phyloP scores from a whole-genome alignment of 92 coral and sea anemone species.

The Muricea muricata region DNA sequence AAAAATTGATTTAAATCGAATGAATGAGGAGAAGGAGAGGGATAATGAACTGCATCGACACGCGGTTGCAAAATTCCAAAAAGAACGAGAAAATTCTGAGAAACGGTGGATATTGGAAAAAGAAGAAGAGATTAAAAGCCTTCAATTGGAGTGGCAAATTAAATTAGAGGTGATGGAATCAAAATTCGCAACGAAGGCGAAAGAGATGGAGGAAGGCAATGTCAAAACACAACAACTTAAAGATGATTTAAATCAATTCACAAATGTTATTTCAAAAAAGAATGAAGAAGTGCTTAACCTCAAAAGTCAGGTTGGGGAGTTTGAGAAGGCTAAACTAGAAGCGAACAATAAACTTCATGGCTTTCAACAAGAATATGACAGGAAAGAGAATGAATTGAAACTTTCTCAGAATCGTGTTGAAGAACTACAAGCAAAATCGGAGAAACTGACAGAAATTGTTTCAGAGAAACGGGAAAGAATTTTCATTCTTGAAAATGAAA shows the following conservation, averaged over 20 bases:
- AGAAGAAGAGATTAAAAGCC: neutral
- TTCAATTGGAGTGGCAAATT: neutral
- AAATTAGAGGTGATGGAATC: neutral
- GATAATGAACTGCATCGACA: neutral
- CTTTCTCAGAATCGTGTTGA: neutral
- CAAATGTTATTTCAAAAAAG: neutral
- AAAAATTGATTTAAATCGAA: neutral
- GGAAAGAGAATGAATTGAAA: neutral
- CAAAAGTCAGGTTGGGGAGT: neutral
- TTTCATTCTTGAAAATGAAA: neutral
- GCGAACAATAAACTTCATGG: neutral
- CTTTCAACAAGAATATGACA: neutral
- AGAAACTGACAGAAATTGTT: neutral
- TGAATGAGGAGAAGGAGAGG: neutral
- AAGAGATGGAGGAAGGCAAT: neutral
- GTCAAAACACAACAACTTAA: neutral
- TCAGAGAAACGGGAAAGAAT: neutral
- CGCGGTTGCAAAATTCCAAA: neutral
- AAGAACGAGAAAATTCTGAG: slow-evolving; percentile 2
- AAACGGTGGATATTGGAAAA: neutral
- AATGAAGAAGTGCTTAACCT: neutral
- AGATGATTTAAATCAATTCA: neutral
- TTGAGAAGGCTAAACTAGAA: neutral
- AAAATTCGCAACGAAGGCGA: neutral
- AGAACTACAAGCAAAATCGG: neutral